A percentile compares a stretch with the other conserved stretches of the same genome.
These are phyloP conservation scores for Coregonus suidteri DNA, from an alignment of 2,797 vertebrate genomes.

Conservation along the genomic window DNA sequence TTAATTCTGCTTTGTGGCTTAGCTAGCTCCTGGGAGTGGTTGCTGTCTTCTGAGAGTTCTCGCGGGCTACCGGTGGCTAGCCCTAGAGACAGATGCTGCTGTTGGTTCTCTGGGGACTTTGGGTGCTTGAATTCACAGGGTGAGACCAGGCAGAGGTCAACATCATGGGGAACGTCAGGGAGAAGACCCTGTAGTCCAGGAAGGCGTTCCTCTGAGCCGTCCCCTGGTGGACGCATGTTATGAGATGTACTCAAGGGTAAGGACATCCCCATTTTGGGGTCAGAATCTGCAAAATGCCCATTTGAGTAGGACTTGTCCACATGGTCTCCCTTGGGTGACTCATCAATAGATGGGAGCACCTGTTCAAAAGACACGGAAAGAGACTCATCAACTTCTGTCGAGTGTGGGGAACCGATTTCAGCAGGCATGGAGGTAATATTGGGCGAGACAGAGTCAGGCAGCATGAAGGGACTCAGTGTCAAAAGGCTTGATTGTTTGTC, in stretches of 20 bases:
- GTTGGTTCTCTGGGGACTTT: constrained; percentile 66
- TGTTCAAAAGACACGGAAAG: constrained; percentile 88
- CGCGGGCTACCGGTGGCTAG: constrained; percentile 51
- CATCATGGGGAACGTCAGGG: constrained; percentile 80
- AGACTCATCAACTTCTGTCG: constrained; percentile 88
- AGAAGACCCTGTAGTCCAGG: constrained; percentile 53
- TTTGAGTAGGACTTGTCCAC: constrained; percentile 48
- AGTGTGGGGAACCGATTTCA: constrained; percentile 86
- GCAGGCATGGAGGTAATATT: constrained; percentile 85
- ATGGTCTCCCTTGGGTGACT: constrained; percentile 60
- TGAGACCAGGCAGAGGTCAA: constrained; percentile 91
- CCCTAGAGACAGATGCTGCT: constrained; percentile 54
- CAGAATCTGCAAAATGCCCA: constrained; percentile 50
- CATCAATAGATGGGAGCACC: constrained; percentile 71
- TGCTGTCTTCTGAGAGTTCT: constrained; percentile 74
- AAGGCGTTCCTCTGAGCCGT: constrained; percentile 56
- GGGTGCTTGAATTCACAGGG: constrained; percentile 95
- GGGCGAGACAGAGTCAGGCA: constrained; percentile 76
- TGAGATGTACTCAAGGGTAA: constrained; percentile 70
- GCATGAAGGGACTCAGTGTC: constrained; percentile 77
- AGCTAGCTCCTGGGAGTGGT: constrained; percentile 73
- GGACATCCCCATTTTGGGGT: constrained; percentile 60
- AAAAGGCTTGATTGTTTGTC: constrained; percentile 76
- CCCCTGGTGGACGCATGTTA: constrained; percentile 53
- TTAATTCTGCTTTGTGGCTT: constrained; percentile 45